Evolutionary conservation across 92 coral and sea anemone genomes (phyloP).

Genomic region (Micromussa lordhowensis): DNA sequence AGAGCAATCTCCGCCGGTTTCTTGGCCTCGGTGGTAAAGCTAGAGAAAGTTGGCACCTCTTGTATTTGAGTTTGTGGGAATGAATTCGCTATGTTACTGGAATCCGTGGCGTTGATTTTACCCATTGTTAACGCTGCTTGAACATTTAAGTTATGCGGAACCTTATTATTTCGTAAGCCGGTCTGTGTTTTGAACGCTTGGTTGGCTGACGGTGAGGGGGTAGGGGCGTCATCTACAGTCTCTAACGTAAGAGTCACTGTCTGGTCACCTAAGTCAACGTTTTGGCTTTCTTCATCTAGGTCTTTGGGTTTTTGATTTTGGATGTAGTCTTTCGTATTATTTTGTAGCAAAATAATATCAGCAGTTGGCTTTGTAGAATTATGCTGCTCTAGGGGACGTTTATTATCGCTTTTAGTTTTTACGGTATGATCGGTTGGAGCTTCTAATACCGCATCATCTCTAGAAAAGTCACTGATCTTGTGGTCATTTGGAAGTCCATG

Average conservation of each 20-base stretch:
- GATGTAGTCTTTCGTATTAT: background rate
- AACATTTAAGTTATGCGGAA: constrained; percentile 32
- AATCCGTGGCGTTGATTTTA: constrained; percentile 29
- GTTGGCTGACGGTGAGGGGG: background rate
- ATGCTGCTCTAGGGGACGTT: background rate
- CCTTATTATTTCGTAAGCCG: constrained; percentile 32
- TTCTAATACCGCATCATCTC: constrained; percentile 23
- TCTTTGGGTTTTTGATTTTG: background rate
- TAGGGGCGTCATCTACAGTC: constrained; percentile 25
- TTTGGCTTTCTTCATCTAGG: background rate
- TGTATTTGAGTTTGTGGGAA: constrained; percentile 3
- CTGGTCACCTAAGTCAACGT: constrained; percentile 24
- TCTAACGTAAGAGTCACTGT: constrained; percentile 46
- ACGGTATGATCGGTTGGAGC: constrained; percentile 35
- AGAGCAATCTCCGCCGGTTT: background rate
- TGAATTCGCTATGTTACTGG: constrained; percentile 12
- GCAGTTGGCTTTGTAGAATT: background rate
- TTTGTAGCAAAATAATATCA: background rate
- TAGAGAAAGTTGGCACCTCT: constrained; percentile 3
- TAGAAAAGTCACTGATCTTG: constrained; percentile 36
- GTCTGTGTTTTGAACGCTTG: background rate
- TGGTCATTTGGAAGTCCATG: constrained; percentile 44
- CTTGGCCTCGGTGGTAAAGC: background rate
- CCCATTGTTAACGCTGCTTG: constrained; percentile 37
- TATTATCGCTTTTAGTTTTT: background rate